Evolutionary conservation across 2,113 vertebrate species (phyloP).

Genomic region (Erpornis zantholeuca): DNA sequence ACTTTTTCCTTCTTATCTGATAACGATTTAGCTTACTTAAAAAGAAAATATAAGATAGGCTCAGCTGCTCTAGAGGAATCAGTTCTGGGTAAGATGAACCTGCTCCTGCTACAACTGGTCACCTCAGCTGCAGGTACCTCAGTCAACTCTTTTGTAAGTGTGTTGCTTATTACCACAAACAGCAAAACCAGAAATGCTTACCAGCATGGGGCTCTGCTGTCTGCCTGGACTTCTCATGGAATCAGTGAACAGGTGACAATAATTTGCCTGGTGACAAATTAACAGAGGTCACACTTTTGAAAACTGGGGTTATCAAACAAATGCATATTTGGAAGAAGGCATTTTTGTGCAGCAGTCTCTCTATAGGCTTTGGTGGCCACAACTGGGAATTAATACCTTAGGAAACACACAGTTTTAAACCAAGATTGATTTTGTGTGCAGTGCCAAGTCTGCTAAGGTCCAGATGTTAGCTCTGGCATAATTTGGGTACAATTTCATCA

Average conservation of each 20-base stretch:
- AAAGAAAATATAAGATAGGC: not conserved
- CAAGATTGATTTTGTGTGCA: constrained; percentile 3
- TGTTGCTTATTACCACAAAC: not conserved
- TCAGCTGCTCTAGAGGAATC: not conserved
- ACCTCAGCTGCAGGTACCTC: not conserved
- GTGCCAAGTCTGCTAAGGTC: not conserved
- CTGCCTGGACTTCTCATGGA: constrained; percentile 19
- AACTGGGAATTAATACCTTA: not conserved
- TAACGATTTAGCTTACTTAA: not conserved
- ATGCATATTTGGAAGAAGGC: not conserved
- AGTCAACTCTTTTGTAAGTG: not conserved
- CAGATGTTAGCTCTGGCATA: constrained; percentile 24
- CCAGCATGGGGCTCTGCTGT: constrained; percentile 21
- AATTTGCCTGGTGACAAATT: constrained; percentile 59
- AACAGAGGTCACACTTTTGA: constrained; percentile 50
- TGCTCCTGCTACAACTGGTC: not conserved
- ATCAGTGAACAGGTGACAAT: constrained; percentile 41
- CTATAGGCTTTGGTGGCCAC: not conserved
- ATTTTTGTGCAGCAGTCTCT: not conserved
- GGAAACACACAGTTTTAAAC: not conserved
- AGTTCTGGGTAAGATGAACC: not conserved
- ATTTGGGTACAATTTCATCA: not conserved
- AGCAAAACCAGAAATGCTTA: constrained; percentile 30
- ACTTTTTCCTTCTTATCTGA: not conserved
- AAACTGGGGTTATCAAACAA: constrained; percentile 22